Percentiles rank a stretch among this genome's conserved stretches.
Conservation (phyloP, 2,113 vertebrate genomes). For the Stercorarius parasiticus region DNA sequence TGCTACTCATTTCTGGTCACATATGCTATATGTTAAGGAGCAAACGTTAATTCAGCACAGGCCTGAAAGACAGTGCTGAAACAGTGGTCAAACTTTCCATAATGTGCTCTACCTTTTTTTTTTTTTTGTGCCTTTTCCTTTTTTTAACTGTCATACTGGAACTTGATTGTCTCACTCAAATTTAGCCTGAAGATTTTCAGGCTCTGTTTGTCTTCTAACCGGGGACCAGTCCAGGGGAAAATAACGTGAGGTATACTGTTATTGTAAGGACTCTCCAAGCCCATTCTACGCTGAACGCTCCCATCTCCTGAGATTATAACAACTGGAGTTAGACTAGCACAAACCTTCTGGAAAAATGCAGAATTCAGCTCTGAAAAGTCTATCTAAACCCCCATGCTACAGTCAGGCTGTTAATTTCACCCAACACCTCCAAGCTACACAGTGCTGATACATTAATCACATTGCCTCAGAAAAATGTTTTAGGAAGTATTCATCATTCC, state of each 20-base stretch:
- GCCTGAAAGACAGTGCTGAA: not conserved
- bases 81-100: not conserved
- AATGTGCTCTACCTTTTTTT: not conserved
- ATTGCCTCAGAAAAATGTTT: not conserved
- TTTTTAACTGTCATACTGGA: rapidly evolving
- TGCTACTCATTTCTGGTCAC: not conserved
- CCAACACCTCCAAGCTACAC: not conserved
- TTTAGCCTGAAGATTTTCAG: not conserved
- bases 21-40: not conserved
- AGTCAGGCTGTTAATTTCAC: not conserved
- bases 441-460: not conserved
- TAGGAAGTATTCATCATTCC: not conserved
- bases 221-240: not conserved
- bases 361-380: not conserved
- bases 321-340: not conserved
- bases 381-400: not conserved
- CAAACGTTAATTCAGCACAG: not conserved
- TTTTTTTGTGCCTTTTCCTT: not conserved
- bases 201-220: not conserved
- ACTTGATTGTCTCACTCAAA: not conserved
- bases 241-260: not conserved
- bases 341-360: not conserved
- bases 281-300: not conserved
- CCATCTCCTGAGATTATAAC: not conserved
- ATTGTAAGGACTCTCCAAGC: not conserved